Percentiles rank a stretch among this genome's conserved stretches.
phyloP scores from a whole-genome alignment of 2,797 vertebrate species.

The Rhyacichthys aspro region DNA sequence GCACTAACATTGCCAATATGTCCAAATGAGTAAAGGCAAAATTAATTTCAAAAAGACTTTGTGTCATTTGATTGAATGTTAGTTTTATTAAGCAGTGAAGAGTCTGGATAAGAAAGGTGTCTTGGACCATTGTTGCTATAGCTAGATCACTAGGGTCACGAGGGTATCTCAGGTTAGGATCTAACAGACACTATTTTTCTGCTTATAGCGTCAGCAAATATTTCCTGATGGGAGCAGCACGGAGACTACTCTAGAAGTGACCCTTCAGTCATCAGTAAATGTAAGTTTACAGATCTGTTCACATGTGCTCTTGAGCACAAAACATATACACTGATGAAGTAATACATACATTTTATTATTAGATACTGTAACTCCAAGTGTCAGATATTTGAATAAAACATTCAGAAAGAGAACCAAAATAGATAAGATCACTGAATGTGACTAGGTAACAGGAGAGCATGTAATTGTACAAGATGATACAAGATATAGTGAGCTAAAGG shows the following conservation, averaged over 20 bases:
- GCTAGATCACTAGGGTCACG: too few relatives aligned
- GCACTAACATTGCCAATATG: slow-evolving; percentile 12
- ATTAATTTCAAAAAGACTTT: neutral
- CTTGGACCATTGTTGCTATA: too few relatives aligned
- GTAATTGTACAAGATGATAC: neutral
- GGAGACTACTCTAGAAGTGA: slow-evolving; percentile 67
- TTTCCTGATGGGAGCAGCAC: slow-evolving; percentile 76
- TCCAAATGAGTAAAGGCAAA: slow-evolving; percentile 8
- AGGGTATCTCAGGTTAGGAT: neutral
- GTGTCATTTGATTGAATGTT: too few relatives aligned
- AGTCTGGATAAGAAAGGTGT: too few relatives aligned
- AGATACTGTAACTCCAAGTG: neutral
- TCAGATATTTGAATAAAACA: neutral
- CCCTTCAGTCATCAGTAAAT: slow-evolving; percentile 33
- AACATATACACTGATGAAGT: neutral
- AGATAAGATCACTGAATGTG: neutral
- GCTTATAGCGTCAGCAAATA: slow-evolving; percentile 73
- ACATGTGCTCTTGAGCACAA: neutral
- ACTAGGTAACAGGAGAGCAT: neutral
- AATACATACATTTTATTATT: neutral
- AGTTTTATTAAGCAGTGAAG: too few relatives aligned
- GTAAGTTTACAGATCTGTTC: slow-evolving; percentile 51
- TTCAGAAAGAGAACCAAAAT: neutral
- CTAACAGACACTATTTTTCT: neutral
- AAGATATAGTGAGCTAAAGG: neutral